Evolutionary conservation across 1,140 invertebrate species (phyloP), one percentile per base, ranked within the genome.

Genomic region (Caerostris extrusa): DNA sequence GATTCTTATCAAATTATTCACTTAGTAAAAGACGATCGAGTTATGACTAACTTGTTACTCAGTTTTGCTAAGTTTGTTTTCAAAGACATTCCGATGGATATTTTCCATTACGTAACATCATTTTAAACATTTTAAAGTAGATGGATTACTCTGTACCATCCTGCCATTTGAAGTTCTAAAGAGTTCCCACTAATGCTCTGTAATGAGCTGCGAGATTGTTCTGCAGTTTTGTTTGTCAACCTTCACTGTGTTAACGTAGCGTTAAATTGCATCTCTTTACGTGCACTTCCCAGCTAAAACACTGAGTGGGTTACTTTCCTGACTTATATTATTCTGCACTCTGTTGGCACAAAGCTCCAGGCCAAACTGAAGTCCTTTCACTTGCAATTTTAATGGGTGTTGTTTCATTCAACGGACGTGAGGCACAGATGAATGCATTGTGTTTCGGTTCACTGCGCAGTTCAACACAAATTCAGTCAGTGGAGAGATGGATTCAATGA

Each of bases 161-260:
- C 50, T 50, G 53, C 53, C 4, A 77, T 77, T 77, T 77, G 10
- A 77, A 77, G 10, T 50, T 12, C 34, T 77, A 12, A 5, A 77
- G 34, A 77, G 50, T 77, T 50, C 2, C 71, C 14, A 50, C 34
- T 64, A 53, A 77, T 77, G 71, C 8, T 50, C 50, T 50, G 14
- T 77, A 53, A 77, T 77, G 12, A 34, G 53, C 67, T 7, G 3
- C 5, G 7, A 71, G 19, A 3, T 19, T 71, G 19, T 34, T 71
- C 67, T 8, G 67, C 7, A 3, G n/a, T 77, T 77, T 85, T 85
- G 5, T 64, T 64, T 88, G 50, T 67, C 60, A 53, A 34, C 10
- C 60, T 88, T 88, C 53, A 17, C 61, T 88, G 85, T 3, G 83
- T 95, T 64, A 95, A 94, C 90, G 91, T 89, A 10, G 93, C 92